These are phyloP conservation scores for Cephalopholis sonnerati DNA, from an alignment of 2,113 vertebrate species.

Conservation along the genomic window DNA sequence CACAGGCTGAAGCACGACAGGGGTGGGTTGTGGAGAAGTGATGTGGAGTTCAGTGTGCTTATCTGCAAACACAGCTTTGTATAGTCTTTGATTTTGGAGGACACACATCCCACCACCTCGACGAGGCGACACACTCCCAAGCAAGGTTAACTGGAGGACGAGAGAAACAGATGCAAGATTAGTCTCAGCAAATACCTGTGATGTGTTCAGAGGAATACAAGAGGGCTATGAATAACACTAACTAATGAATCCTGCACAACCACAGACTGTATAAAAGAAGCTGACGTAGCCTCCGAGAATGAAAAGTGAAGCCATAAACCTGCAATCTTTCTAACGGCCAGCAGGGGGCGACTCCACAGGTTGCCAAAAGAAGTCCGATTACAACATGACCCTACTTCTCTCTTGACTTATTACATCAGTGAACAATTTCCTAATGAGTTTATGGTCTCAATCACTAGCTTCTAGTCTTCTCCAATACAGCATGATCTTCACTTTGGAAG, in stretches of 20 bases:
- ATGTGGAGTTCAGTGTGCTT: conserved; percentile 81
- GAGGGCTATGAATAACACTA: too few species aligned
- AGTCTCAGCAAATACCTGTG: conserved; percentile 12
- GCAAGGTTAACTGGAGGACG: conserved; percentile 93
- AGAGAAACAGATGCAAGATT: conserved; percentile 37
- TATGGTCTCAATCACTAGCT: too few species aligned
- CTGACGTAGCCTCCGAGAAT: too few species aligned
- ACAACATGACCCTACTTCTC: too few species aligned
- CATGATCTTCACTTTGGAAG: too few species aligned
- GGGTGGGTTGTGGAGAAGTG: conserved; percentile 81
- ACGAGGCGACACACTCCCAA: conserved; percentile 84
- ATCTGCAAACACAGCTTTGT: conserved; percentile 74
- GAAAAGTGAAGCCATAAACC: too few species aligned
- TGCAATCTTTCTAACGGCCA: too few species aligned
- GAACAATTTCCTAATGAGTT: too few species aligned
- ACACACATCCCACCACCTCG: conserved; percentile 79
- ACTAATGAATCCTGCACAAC: background rate
- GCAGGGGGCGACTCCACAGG: too few species aligned
- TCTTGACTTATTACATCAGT: too few species aligned
- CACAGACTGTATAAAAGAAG: background rate
- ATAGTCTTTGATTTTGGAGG: conserved; percentile 88
- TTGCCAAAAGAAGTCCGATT: too few species aligned
- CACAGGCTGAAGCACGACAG: conserved; percentile 70
- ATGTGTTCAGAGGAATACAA: background rate
- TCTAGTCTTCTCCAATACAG: too few species aligned